Evolutionary conservation across 35 echinoderm and acorn worm genomes (phyloP), one percentile per base, ranked within the genome.

Genomic region (Hemicentrotus pulcherrimus): DNA sequence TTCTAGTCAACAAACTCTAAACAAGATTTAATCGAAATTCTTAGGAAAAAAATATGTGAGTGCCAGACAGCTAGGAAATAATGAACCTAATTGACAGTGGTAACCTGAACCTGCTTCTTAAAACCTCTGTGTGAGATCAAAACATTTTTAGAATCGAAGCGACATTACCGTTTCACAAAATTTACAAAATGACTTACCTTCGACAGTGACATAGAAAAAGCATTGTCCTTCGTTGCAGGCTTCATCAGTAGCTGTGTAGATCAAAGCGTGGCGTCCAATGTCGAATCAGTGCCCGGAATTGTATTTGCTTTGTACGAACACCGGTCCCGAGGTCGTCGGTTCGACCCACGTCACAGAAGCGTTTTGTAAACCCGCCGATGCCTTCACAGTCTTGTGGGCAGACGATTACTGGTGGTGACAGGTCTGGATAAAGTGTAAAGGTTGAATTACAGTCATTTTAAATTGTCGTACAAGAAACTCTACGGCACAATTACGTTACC

Each of bases 171-270:
- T 28, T 28, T 0, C 7, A 28, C 65, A 78, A 78, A n/a, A 59
- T 13, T 14, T 35, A 32, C 2, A 91, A 93, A 4, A 31, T 30
- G 48, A 32, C 58, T 47, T 32, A 94, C 93, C 93, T 5, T 61
- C 58, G 35, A 97, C 91, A 48, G 94, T 94, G 94, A 97, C 59
- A 32, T 86, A 41, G 32, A 96, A 96, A 7, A 12, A 47, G 91
- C 97, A 97, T 2, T 28, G 31, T 15, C 24, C 91, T 15, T 58
- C 31, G 86, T 97, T 97, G 47, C 97, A 96, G 7, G 94, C 90
- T 30, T 65, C 94, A 95, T 97, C 97, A 47, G 96, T 94, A 45
- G 95, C 91, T 28, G 94, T 96, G 96, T 97, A 97, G 32, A 86
- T 60, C 86, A 96, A 94, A 22, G 10, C 32, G 33, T 50, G 88